Evolutionary conservation across 2,113 vertebrate genomes (phyloP).

Genomic region (Nyctereutes procyonoides): DNA sequence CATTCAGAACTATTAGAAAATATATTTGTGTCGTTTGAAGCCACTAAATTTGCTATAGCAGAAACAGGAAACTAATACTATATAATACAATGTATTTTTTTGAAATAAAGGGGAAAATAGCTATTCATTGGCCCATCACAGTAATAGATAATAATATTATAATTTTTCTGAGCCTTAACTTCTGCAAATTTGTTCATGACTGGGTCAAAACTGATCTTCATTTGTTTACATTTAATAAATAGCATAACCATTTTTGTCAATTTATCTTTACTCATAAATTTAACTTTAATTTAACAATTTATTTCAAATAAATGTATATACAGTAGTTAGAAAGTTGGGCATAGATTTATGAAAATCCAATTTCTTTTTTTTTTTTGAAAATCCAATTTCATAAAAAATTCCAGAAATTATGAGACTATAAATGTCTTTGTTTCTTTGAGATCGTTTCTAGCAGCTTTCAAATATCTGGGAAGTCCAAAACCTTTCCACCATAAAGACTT

Average conservation of each 20-base stretch:
- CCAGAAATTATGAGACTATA: neutral
- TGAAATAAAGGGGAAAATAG: neutral
- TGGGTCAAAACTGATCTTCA: neutral
- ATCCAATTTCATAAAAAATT: neutral
- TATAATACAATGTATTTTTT: neutral
- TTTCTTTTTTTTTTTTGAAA: too few species aligned
- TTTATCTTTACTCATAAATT: neutral
- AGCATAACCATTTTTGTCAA: neutral
- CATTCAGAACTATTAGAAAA: neutral
- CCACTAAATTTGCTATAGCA: neutral
- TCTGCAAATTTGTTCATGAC: neutral
- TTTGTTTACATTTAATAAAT: neutral
- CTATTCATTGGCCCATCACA: neutral
- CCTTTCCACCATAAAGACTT: neutral
- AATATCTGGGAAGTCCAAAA: neutral
- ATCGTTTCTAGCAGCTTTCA: neutral
- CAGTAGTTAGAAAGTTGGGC: neutral
- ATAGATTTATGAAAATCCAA: neutral
- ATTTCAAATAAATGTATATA: neutral
- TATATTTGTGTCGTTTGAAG: neutral
- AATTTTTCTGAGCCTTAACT: neutral
- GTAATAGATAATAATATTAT: neutral
- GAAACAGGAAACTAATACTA: neutral
- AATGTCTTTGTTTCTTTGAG: neutral
- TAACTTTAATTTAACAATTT: slow-evolving; percentile 6